Conservation (phyloP, 2,888 invertebrate genomes). For the Orthosia gracilis region DNA sequence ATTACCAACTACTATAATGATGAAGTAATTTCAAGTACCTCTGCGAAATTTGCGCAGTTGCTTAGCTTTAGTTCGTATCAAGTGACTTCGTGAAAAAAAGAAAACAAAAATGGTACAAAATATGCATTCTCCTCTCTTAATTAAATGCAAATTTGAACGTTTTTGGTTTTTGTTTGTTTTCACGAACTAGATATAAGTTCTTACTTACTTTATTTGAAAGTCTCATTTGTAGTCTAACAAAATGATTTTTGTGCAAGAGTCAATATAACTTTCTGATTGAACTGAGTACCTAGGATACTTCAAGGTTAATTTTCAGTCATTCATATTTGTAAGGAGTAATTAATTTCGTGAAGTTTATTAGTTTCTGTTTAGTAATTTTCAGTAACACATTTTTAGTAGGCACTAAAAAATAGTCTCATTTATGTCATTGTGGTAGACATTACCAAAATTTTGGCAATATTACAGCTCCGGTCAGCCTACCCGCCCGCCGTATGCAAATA, state of each 20-base stretch:
- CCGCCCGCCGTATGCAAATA: constrained; percentile 80
- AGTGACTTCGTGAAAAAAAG: background rate
- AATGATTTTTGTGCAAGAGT: background rate
- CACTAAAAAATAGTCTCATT: background rate
- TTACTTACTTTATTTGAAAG: constrained; percentile 2
- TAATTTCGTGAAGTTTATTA: no score
- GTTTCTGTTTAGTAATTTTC: no score
- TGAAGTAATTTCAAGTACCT: constrained; percentile 2
- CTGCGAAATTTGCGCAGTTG: background rate
- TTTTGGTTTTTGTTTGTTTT: background rate
- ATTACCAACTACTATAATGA: constrained; percentile 8
- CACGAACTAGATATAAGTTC: background rate
- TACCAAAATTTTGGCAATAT: constrained; percentile 19
- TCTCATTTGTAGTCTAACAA: background rate
- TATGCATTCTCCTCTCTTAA: background rate
- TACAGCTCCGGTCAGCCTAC: constrained; percentile 35
- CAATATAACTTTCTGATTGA: background rate
- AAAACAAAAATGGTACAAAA: background rate
- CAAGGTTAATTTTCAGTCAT: no score
- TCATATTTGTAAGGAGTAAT: no score
- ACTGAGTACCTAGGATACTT: background rate
- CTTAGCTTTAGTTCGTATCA: background rate
- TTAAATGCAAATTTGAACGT: background rate
- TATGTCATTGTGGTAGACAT: background rate
- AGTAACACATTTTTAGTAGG: background rate